phyloP scores from a whole-genome alignment of 2,797 vertebrate species.

The Poeciliopsis infans region DNA sequence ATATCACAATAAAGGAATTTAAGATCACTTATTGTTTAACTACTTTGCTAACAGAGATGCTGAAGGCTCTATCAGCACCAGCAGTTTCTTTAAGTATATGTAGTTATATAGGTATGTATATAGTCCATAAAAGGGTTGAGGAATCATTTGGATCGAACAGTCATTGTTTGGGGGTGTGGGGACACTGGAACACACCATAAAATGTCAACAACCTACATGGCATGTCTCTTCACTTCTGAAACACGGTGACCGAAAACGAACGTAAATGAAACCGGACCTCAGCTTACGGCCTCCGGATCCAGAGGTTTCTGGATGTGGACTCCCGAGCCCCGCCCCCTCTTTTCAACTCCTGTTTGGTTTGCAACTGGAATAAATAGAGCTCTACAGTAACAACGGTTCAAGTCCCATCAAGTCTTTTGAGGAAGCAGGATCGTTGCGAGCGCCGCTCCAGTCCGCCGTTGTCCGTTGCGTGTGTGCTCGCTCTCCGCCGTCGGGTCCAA shows the following conservation, averaged over 20 bases:
- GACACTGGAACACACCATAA: slow-evolving; percentile 60
- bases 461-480: slow-evolving; percentile 18
- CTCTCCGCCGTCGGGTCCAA: slow-evolving; percentile 58
- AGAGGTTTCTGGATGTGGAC: slow-evolving; percentile 24
- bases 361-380: slow-evolving; percentile 48
- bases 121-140: slow-evolving; percentile 72
- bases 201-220: slow-evolving; percentile 48
- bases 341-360: slow-evolving; percentile 48
- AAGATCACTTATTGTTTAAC: slow-evolving; percentile 82
- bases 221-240: slow-evolving; percentile 65
- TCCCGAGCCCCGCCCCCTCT: slow-evolving; percentile 26
- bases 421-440: slow-evolving; percentile 19
- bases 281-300: slow-evolving; percentile 21
- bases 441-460: slow-evolving; percentile 33
- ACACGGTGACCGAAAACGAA: slow-evolving; percentile 58
- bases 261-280: slow-evolving; percentile 20
- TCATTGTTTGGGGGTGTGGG: slow-evolving; percentile 53
- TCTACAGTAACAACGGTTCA: slow-evolving; percentile 26
- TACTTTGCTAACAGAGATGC: slow-evolving; percentile 81
- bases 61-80: slow-evolving; percentile 76
- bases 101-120: slow-evolving; percentile 79
- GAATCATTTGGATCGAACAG: slow-evolving; percentile 71
- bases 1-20: slow-evolving; percentile 80
- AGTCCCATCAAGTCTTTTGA: slow-evolving; percentile 23
- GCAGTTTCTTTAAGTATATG: slow-evolving; percentile 79